Evolutionary conservation across 1,140 invertebrate species (phyloP).

Genomic region (Lethrus apterus): DNA sequence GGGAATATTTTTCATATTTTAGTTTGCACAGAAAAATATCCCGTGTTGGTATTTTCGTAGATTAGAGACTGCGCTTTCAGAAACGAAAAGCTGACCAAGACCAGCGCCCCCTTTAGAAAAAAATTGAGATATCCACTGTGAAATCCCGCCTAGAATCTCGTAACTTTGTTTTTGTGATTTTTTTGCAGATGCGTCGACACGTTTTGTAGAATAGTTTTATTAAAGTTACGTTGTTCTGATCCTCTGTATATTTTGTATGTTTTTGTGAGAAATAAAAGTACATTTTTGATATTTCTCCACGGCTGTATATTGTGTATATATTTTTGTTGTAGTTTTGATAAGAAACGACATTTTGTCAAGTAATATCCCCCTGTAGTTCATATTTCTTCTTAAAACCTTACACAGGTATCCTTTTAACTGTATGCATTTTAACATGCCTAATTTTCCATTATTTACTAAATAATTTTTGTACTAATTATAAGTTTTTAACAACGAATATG

Average conservation of each 20-base stretch:
- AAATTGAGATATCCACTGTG: not conserved
- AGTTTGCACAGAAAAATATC: too few species aligned
- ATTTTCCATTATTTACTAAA: conserved; percentile 7
- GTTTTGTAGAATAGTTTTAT: not conserved
- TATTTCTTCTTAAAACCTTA: conserved; percentile 9
- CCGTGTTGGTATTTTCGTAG: too few species aligned
- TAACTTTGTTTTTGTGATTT: conserved; percentile 8
- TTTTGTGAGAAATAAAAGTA: conserved; percentile 25
- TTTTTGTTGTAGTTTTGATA: conserved; percentile 32
- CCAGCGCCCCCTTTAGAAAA: conserved; percentile 29
- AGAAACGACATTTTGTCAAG: conserved; percentile 7
- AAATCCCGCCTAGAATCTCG: not conserved
- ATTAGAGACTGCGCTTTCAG: conserved; percentile 19
- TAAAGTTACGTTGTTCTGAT: not conserved
- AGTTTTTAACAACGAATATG: too few species aligned
- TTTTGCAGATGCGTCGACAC: conserved; percentile 1
- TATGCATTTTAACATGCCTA: conserved; percentile 10
- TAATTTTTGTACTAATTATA: too few species aligned
- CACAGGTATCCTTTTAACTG: too few species aligned
- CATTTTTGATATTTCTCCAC: conserved; percentile 30
- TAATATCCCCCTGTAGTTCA: conserved; percentile 11
- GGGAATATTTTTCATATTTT: too few species aligned
- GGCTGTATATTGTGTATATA: conserved; percentile 34
- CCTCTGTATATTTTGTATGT: conserved; percentile 7
- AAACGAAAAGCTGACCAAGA: conserved; percentile 40